Base-by-base conservation (phyloP, 2,888 invertebrate genomes). In the Drosophila mayaguana region DNA sequence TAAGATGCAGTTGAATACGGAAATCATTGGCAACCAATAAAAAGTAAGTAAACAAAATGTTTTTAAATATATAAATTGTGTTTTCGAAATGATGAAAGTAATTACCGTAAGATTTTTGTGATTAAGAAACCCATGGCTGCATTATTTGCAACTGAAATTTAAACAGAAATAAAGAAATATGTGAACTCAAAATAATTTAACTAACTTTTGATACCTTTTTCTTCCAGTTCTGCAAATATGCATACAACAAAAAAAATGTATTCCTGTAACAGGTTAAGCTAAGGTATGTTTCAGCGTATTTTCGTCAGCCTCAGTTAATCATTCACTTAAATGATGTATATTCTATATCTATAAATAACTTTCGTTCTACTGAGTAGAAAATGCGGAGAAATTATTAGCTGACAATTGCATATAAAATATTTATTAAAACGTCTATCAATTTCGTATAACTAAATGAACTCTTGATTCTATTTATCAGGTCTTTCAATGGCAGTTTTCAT, bases 301-400 rank as follows among this genome's bases (percentile, higher is more conserved):
- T 42, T 42, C 14, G n/a, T n/a, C 7, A 40, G 6, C 4, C 0
- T 20, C 42, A 11, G 0, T 25, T 45, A n/a, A 28, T 7, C 16
- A 3, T 11, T n/a, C 32, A 3, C n/a, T 73, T 14, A 61, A 51
- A 51, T 86, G 88, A 86, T 86, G 86, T 88, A 71, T 63, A 85
- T 70, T 53, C 62, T 75, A 74, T 63, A 75, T 74, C 63, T 32
- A 42, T 11, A 20, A 20, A 20, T 86, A 86, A 86, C 86, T 86
- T 86, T 86, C 88, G 86, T 86, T 86, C 86, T 86, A 85, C 86
- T 81, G 88, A 88, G 88, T 42, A 56, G 63, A 77, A 66, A 75
- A 77, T 86, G 86, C 88, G 88, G 86, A 48, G 22, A 72, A 70
- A 69, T 54, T 28, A n/a, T n/a, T 61, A 72, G 51, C 86, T 86